Base-by-base conservation (phyloP, 2,113 vertebrate genomes). In the Oplegnathus fasciatus region DNA sequence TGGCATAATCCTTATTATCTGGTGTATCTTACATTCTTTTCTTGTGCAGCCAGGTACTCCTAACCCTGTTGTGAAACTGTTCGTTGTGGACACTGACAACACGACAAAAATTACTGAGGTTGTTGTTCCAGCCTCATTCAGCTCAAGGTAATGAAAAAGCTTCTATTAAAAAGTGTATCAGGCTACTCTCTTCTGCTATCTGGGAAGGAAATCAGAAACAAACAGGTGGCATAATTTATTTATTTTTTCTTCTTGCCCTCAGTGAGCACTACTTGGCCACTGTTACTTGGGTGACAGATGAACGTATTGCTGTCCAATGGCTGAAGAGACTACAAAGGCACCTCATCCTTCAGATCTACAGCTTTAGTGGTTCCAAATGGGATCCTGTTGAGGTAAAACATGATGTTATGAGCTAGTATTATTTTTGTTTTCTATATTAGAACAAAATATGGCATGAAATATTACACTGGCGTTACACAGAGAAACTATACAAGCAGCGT, bases 181-280 rank as follows among this genome's bases (percentile, higher is more conserved):
- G 7, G 1, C 5, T 5, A 13, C 8, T 14, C 2, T 30, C 20
- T 44, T 5, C 5, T 26, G n/a, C 5, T 52, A 11, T 61, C 48
- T 14, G 9, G 4, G 7, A 13, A 40, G 22, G 7, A 24, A 18
- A 52, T 32, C 24, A 9, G 11, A 73, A 32, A 50, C 9, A 50
- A 50, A 69, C 17, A 68, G 5, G 7, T 13, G 5, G 60, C 8
- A 26, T 75, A 0, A 13, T 40, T 3, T 61, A 18, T n/a, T 48
- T 52, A 0, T 22, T 4, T 14, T 37, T 66, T 44, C 75, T 50
- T 66, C 50, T 72, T n/a, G 70, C 80, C 85, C 92, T 40, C 88
- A 99, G 98, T 78, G 98, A 99, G 13, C 96, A 99, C 92, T 99
- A 98, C 93, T 92, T 99, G 91, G 96, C 95, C 80, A 96, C 96